These are phyloP conservation scores for Drosophila cardini DNA, from an alignment of 1,140 invertebrate genomes.

Conservation along the genomic window DNA sequence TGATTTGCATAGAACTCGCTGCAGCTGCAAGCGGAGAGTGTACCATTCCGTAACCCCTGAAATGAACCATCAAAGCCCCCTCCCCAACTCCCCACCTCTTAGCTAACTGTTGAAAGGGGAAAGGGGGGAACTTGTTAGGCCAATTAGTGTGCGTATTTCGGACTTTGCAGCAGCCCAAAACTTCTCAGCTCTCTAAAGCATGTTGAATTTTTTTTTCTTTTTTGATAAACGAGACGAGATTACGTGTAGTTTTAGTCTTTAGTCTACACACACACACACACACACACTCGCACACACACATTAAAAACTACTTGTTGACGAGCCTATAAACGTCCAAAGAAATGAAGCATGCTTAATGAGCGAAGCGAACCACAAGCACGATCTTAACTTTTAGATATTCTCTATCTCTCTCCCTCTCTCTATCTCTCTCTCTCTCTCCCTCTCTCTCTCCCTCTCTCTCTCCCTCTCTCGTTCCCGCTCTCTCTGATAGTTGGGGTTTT, in stretches of 20 bases:
- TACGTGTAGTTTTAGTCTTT: conserved; percentile 35
- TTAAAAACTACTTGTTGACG: conserved; percentile 61
- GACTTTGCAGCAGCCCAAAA: conserved; percentile 39
- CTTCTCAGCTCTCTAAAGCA: conserved; percentile 4
- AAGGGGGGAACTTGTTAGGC: conserved; percentile 50
- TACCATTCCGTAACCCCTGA: conserved; percentile 20
- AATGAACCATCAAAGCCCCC: conserved; percentile 3
- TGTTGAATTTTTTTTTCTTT: conserved; percentile 8
- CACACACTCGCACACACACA: conserved; percentile 23
- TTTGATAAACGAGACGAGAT: conserved; percentile 71
- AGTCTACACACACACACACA: conserved; percentile 13
- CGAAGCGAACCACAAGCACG: conserved; percentile 39
- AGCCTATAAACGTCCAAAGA: conserved; percentile 66
- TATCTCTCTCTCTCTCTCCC: background rate
- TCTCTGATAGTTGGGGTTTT: too few species aligned
- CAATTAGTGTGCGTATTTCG: conserved; percentile 68
- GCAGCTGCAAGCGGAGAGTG: conserved; percentile 7
- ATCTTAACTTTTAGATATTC: conserved; percentile 33
- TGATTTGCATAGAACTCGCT: conserved; percentile 46
- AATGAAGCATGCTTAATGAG: conserved; percentile 71
- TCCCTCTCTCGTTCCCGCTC: background rate
- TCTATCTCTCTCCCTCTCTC: conserved; percentile 19
- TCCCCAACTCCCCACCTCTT: background rate
- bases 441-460: background rate
- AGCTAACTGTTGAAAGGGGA: background rate